Conservation (phyloP, 2,797 vertebrate genomes). For the Pipistrellus pygmaeus region DNA sequence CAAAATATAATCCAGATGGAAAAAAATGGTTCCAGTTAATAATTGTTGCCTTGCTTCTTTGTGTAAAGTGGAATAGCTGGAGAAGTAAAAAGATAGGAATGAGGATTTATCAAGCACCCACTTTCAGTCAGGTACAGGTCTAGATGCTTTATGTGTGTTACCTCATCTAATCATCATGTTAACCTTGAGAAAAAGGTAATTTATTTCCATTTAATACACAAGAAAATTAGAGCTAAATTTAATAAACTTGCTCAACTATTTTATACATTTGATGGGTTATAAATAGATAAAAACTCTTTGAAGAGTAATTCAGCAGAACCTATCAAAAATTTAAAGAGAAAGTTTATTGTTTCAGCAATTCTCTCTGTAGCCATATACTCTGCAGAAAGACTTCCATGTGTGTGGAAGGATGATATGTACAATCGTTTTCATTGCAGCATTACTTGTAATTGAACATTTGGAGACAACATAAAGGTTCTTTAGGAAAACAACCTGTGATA, state of each 20-base stretch:
- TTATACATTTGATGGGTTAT: not conserved
- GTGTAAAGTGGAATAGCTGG: not conserved
- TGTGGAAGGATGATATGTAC: not conserved
- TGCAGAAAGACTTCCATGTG: not conserved
- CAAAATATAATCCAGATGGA: not conserved
- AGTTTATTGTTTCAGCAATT: slow-evolving; percentile 18
- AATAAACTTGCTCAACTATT: not conserved
- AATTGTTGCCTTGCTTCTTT: not conserved
- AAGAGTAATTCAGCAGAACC: slow-evolving; percentile 49
- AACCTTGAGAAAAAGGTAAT: slow-evolving; percentile 26
- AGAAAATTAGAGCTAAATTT: slow-evolving; percentile 45
- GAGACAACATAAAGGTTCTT: slow-evolving; percentile 8
- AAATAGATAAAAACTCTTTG: slow-evolving; percentile 23
- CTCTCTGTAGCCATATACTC: slow-evolving; percentile 14
- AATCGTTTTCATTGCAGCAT: not conserved
- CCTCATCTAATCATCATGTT: not conserved
- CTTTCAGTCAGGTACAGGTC: not conserved
- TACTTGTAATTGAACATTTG: slow-evolving; percentile 30
- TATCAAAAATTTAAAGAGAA: slow-evolving; percentile 36
- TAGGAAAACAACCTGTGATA: not conserved
- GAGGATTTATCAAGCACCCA: not conserved
- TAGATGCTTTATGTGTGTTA: not conserved
- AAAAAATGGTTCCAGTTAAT: not conserved
- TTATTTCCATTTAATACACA: not conserved
- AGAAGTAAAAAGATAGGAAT: not conserved